phyloP scores from a whole-genome alignment of 2,797 vertebrate genomes.

The Falco peregrinus region DNA sequence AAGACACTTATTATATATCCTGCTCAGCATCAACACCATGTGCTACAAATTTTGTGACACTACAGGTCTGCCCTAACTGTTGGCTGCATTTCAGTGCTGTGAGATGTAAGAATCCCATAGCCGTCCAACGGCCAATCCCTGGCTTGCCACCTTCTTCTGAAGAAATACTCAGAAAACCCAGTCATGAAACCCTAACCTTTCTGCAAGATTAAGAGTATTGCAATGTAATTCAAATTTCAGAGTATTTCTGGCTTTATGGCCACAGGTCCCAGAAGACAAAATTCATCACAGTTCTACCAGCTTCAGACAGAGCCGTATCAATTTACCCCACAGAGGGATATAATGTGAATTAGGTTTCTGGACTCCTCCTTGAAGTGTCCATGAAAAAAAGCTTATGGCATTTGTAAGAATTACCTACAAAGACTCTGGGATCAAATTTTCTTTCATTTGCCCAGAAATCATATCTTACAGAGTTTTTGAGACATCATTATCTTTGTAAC shows the following conservation, averaged over 20 bases:
- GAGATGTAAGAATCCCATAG: background rate
- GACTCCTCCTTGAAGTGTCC: background rate
- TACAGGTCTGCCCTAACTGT: background rate
- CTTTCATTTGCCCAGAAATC: background rate
- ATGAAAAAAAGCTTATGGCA: background rate
- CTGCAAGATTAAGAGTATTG: background rate
- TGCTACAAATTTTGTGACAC: background rate
- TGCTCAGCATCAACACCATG: rapidly evolving
- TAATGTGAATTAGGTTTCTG: background rate
- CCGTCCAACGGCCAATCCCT: background rate
- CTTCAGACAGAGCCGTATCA: background rate
- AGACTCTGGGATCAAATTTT: background rate
- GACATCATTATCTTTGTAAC: background rate
- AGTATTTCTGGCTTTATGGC: background rate
- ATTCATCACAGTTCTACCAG: background rate
- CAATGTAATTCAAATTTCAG: background rate
- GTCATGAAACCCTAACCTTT: background rate
- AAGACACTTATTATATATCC: background rate
- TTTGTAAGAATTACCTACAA: background rate
- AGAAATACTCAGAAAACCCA: background rate
- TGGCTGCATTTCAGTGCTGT: background rate
- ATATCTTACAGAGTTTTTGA: background rate
- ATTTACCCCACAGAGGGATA: background rate
- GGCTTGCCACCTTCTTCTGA: background rate
- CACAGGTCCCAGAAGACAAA: background rate